Evolutionary conservation across 1,140 invertebrate species (phyloP).

Genomic region (Drosophila baimaii): DNA sequence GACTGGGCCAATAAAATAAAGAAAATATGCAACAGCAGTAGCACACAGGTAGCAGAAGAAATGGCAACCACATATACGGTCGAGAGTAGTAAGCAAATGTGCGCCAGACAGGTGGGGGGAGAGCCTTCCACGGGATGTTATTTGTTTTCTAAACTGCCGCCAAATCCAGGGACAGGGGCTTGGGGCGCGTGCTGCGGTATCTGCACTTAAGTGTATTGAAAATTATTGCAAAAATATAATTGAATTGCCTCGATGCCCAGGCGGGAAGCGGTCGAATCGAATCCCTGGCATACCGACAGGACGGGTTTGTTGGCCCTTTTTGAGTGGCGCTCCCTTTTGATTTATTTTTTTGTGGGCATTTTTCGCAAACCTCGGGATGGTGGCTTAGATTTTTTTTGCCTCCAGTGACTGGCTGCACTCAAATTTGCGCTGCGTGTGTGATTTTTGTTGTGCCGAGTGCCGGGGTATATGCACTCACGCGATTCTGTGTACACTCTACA

Average conservation of each 20-base stretch:
- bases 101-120: slow-evolving; percentile 28
- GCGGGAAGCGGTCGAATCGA: slow-evolving; percentile 21
- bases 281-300: slow-evolving; percentile 12
- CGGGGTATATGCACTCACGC: not conserved
- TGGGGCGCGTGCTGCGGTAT: slow-evolving; percentile 11
- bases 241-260: slow-evolving; percentile 70
- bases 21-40: slow-evolving; percentile 69
- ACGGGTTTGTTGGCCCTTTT: slow-evolving; percentile 53
- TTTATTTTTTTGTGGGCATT: slow-evolving; percentile 67
- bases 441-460: not conserved
- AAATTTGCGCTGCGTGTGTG: slow-evolving; percentile 32
- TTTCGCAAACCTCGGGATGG: slow-evolving; percentile 27
- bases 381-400: slow-evolving; percentile 27
- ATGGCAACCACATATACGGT: slow-evolving; percentile 31
- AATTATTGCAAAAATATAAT: slow-evolving; percentile 83
- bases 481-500: not conserved
- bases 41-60: slow-evolving; percentile 25
- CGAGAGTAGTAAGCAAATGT: slow-evolving; percentile 56
- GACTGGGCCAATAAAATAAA: slow-evolving; percentile 69
- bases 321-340: slow-evolving; percentile 60
- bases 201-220: slow-evolving; percentile 83
- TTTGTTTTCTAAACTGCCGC: slow-evolving; percentile 80
- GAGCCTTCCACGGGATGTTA: slow-evolving; percentile 66
- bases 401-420: slow-evolving; percentile 29
- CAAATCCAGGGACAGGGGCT: slow-evolving; percentile 42